Conservation (phyloP, 2,113 vertebrate species). For the Leucopsar rothschildi region DNA sequence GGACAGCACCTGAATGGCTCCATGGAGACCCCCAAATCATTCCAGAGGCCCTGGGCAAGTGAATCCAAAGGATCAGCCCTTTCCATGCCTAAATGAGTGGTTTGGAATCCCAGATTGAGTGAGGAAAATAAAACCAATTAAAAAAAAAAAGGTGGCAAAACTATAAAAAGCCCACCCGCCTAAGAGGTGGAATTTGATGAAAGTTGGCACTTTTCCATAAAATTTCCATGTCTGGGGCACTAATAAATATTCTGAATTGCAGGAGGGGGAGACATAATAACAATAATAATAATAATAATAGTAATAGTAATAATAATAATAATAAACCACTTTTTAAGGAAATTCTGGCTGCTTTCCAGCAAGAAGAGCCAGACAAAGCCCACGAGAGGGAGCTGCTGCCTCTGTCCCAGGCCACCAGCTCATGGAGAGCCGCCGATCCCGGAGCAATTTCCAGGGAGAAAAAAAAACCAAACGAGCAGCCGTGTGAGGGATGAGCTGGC, state of each 20-base stretch:
- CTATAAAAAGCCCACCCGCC: neutral
- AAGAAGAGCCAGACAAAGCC: neutral
- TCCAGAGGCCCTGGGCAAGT: neutral
- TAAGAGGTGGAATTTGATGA: neutral
- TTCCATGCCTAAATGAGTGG: neutral
- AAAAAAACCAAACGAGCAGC: neutral
- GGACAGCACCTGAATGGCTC: neutral
- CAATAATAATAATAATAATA: no score
- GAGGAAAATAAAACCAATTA: neutral
- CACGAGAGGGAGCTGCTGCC: constrained; percentile 57
- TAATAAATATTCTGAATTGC: neutral
- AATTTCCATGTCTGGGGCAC: neutral
- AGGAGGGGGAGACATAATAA: no score
- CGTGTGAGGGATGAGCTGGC: accelerated
- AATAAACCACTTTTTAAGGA: neutral
- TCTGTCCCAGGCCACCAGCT: neutral
- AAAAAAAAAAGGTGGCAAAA: neutral
- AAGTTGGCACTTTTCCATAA: neutral
- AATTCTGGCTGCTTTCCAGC: neutral
- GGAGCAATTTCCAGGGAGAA: neutral
- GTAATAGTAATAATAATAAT: no score
- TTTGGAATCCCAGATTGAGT: neutral
- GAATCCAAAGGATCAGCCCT: neutral
- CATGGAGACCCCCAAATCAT: neutral
- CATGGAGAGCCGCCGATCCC: neutral